phyloP scores from a whole-genome alignment of 2,113 vertebrate species.

The Pantherophis guttatus region DNA sequence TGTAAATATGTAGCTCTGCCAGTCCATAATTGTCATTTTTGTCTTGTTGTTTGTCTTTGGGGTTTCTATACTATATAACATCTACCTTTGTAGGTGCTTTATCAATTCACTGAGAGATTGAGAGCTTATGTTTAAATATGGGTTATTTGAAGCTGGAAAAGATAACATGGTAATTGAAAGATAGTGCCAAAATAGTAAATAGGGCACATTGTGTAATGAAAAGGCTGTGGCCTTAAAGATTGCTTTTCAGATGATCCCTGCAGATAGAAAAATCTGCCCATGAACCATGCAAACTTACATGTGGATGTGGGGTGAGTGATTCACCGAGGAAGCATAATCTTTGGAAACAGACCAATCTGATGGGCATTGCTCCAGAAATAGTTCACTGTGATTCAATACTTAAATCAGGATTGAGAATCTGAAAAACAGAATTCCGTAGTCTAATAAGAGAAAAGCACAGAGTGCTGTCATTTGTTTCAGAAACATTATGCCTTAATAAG shows the following conservation, averaged over 20 bases:
- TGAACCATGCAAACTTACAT: background rate
- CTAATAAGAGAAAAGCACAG: background rate
- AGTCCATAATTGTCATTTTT: background rate
- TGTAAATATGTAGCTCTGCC: background rate
- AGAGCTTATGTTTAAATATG: background rate
- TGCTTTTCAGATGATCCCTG: background rate
- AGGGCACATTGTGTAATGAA: background rate
- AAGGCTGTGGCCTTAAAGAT: background rate
- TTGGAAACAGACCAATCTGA: background rate
- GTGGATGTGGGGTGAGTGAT: background rate
- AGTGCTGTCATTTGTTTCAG: background rate
- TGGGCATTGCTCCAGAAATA: background rate
- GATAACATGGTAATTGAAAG: background rate
- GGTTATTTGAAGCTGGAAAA: background rate
- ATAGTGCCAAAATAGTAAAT: background rate
- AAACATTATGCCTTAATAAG: background rate
- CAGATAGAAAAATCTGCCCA: background rate
- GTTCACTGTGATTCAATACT: background rate
- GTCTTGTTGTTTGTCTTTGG: background rate
- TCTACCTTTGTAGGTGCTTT: background rate
- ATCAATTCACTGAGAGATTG: background rate
- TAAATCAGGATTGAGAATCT: background rate
- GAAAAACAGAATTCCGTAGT: background rate
- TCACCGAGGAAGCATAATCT: background rate
- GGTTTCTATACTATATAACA: background rate